phyloP scores from a whole-genome alignment of 1,140 invertebrate genomes.

The Luehdorfia chinensis region DNA sequence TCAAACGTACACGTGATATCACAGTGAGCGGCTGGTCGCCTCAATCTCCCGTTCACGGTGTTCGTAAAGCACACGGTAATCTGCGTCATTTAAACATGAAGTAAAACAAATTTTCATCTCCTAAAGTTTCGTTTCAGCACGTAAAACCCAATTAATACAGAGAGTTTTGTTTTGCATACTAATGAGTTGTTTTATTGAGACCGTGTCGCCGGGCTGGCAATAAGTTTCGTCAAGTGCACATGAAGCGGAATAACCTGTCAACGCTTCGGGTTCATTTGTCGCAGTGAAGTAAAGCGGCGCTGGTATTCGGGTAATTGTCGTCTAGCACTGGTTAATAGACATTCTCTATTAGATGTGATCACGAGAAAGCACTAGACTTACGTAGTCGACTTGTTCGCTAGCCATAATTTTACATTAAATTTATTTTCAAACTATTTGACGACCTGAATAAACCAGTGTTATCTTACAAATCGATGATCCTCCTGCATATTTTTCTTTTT shows the following conservation, averaged over 20 bases:
- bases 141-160: conserved; percentile 43
- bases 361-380: conserved; percentile 27
- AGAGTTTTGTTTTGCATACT: conserved; percentile 50
- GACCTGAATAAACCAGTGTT: too few relatives aligned
- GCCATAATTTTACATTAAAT: too few relatives aligned
- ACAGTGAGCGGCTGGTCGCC: conserved; percentile 20
- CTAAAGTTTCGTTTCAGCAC: background rate
- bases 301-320: conserved; percentile 29
- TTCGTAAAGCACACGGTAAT: conserved; percentile 22
- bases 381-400: too few relatives aligned
- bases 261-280: conserved; percentile 40
- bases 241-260: conserved; percentile 40
- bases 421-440: too few relatives aligned
- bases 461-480: background rate
- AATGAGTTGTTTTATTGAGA: conserved; percentile 31
- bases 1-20: conserved; percentile 31
- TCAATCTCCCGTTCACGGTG: conserved; percentile 19
- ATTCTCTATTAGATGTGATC: conserved; percentile 27
- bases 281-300: too few relatives aligned
- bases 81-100: conserved; percentile 10
- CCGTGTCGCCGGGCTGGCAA: conserved; percentile 27
- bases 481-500: background rate
- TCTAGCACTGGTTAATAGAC: conserved; percentile 32
- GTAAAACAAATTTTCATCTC: conserved; percentile 10
- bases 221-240: conserved; percentile 39